Conservation (phyloP, 2,797 vertebrate species). For the Xenopus petersii region DNA sequence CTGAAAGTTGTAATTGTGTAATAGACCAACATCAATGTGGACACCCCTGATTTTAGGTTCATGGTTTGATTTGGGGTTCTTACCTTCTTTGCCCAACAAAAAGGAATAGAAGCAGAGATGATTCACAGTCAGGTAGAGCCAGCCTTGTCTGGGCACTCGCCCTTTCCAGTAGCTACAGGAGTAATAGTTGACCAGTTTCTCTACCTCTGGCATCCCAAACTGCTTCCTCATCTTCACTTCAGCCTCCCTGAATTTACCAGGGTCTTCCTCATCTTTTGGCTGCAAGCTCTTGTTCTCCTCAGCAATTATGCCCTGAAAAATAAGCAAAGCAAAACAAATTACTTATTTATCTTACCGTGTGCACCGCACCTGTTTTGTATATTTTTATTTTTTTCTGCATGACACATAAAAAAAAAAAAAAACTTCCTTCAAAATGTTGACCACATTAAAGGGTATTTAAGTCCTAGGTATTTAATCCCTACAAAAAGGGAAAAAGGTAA, state of each 20-base stretch:
- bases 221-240: slow-evolving; percentile 92
- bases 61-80: slow-evolving; percentile 33
- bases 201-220: slow-evolving; percentile 93
- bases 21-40: too few species aligned
- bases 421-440: too few species aligned
- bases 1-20: too few species aligned
- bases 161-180: slow-evolving; percentile 98
- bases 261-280: slow-evolving; percentile 84
- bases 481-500: too few species aligned
- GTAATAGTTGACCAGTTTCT: slow-evolving; percentile 96
- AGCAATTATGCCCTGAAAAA: slow-evolving; percentile 82
- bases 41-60: too few species aligned
- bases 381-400: too few species aligned
- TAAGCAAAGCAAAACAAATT: background rate
- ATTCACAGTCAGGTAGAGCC: slow-evolving; percentile 93
- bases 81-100: slow-evolving; percentile 92
- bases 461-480: too few species aligned
- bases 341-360: too few species aligned
- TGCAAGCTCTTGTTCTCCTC: slow-evolving; percentile 88
- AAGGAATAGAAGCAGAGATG: slow-evolving; percentile 97
- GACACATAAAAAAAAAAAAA: too few species aligned
- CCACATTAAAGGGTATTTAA: too few species aligned
- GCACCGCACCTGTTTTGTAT: too few species aligned
- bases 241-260: slow-evolving; percentile 91
- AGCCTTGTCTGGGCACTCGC: slow-evolving; percentile 89